phyloP scores from a whole-genome alignment of 2,888 invertebrate species.

The Seira sanloemensis region DNA sequence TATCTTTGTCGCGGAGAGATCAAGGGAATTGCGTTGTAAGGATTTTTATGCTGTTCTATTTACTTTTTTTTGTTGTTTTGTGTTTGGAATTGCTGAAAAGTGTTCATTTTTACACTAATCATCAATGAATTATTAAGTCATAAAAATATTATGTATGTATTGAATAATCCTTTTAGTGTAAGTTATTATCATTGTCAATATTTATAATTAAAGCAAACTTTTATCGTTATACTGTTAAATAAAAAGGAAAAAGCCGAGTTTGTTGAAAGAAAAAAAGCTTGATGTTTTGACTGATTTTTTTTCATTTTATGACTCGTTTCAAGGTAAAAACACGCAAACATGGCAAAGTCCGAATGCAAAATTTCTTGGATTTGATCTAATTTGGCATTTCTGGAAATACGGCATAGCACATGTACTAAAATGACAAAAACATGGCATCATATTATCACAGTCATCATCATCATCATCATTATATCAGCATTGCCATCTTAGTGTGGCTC shows the following conservation, averaged over 20 bases:
- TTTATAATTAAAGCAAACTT: not conserved
- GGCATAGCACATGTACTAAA: too few relatives aligned
- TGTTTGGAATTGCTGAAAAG: constrained; percentile 25
- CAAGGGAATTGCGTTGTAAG: not conserved
- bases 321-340: too few relatives aligned
- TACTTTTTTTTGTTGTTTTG: constrained; percentile 21
- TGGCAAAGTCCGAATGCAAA: too few relatives aligned
- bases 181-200: not conserved
- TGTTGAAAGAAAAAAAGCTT: not conserved
- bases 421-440: too few relatives aligned
- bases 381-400: too few relatives aligned
- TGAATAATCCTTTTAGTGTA: constrained; percentile 2
- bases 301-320: not conserved
- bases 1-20: constrained; percentile 1
- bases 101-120: constrained; percentile 56
- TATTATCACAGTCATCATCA: not conserved
- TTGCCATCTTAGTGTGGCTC: too few relatives aligned
- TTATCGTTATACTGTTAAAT: constrained; percentile 18
- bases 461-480: not conserved
- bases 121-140: constrained; percentile 46
- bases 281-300: not conserved
- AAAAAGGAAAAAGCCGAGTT: not conserved
- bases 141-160: not conserved
- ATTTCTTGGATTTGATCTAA: too few relatives aligned
- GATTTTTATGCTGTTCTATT: constrained; percentile 20